A percentile compares a stretch with the other conserved stretches of the same genome.
These are phyloP conservation scores for Palloptera scutellata DNA, from an alignment of 2,888 invertebrate genomes.

Conservation along the genomic window DNA sequence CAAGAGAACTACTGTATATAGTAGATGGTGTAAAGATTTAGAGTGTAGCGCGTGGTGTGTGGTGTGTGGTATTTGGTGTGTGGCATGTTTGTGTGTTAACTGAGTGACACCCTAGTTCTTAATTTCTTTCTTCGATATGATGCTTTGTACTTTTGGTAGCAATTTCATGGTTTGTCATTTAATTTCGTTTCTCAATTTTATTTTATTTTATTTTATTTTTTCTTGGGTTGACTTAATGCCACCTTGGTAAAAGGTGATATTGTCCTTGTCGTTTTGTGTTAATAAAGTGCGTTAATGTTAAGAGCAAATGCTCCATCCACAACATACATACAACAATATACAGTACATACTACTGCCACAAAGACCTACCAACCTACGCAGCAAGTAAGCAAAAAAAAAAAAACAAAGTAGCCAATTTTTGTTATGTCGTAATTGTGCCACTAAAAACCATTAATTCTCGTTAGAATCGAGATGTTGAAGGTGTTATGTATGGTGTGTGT, in stretches of 20 bases:
- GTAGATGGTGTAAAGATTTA: slow-evolving; percentile 19
- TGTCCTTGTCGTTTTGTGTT: slow-evolving; percentile 19
- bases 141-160: slow-evolving; percentile 29
- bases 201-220: slow-evolving; percentile 31
- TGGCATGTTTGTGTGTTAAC: not conserved
- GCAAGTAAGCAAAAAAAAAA: no score
- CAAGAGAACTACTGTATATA: not conserved
- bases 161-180: slow-evolving; percentile 43
- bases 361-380: no score
- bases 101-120: slow-evolving; percentile 1
- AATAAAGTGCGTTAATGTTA: slow-evolving; percentile 30
- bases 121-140: not conserved
- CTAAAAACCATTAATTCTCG: slow-evolving; percentile 61
- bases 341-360: not conserved
- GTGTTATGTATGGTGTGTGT: not conserved
- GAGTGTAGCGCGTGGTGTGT: not conserved
- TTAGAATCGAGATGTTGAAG: slow-evolving; percentile 46
- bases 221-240: slow-evolving; percentile 27
- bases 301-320: slow-evolving; percentile 9
- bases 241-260: slow-evolving; percentile 24
- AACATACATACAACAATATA: slow-evolving; percentile 4
- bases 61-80: not conserved
- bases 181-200: slow-evolving; percentile 32
- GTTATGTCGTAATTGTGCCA: slow-evolving; percentile 57
- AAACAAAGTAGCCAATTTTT: slow-evolving; percentile 33